Base-by-base conservation (phyloP, 2,113 vertebrate genomes). In the Candoia aspera region DNA sequence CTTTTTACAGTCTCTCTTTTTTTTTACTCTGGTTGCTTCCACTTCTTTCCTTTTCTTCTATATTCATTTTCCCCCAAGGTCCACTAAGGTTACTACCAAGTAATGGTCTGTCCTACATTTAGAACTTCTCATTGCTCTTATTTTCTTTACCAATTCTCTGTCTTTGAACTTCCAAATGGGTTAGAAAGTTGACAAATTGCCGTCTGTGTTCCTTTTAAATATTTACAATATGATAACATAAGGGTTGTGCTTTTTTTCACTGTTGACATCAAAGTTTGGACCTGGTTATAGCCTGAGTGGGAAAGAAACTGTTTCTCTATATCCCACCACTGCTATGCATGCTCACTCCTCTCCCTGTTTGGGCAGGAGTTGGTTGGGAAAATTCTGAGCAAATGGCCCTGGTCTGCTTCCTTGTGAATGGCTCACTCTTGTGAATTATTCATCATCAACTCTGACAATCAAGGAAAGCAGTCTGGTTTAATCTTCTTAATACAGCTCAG, bases 401-500 rank as follows among this genome's bases (percentile, higher is more conserved):
- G 2, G 58, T 68, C 86, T 2, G 68, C 86, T 68, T 94, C 92
- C 94, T 73, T 93, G 53, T 91, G 85, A 92, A 94, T 90, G 46
- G 90, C 90, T 58, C 88, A 91, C 60, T 79, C 93, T 1, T 2
- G 3, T 94, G 91, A 86, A 95, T 96, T 93, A 94, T 96, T 96
- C 60, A 93, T 94, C 88, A 95, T 8, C 68, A 92, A 42, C 96
- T 94, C 92, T 91, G 95, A 94, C 94, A 90, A 91, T 93, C 90
- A 42, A 94, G 91, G 68, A 59, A 64, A 84, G 93, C 84, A 93
- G 86, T 94, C 93, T 92, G 0, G 87, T 92, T 95, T 49, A 93
- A 94, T 92, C 94, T 96, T 92, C 93, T 91, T 79, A 92, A 90
- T 92, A 53, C 60, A 91, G 90, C 17, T 0, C 0, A 86, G 86